These are phyloP conservation scores for Drymonia ruficornis DNA, from an alignment of 2,888 invertebrate genomes.

Conservation along the genomic window DNA sequence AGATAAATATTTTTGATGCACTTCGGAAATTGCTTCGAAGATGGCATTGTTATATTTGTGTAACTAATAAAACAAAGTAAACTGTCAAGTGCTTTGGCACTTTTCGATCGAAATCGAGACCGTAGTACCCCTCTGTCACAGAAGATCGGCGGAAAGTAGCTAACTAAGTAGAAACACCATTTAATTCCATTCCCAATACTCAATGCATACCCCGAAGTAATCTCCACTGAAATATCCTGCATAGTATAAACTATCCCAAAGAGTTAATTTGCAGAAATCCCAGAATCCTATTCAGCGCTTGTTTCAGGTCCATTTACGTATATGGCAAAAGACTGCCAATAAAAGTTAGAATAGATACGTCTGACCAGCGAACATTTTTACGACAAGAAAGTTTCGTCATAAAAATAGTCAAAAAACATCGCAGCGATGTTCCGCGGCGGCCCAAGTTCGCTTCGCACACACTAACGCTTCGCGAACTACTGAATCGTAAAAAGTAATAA, in stretches of 20 bases:
- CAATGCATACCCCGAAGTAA: too few relatives aligned
- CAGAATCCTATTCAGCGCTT: not conserved
- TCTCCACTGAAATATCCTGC: too few relatives aligned
- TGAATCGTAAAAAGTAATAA: conserved; percentile 34
- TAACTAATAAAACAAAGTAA: too few relatives aligned
- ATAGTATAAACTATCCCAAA: too few relatives aligned
- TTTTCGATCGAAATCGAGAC: too few relatives aligned
- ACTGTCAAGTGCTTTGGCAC: too few relatives aligned
- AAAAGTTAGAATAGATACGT: conserved; percentile 27
- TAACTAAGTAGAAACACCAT: too few relatives aligned
- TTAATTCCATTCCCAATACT: too few relatives aligned
- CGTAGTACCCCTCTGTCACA: too few relatives aligned
- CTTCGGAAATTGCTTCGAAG: not conserved
- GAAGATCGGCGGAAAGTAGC: too few relatives aligned
- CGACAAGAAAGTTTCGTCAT: conserved; percentile 35
- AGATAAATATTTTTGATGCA: not conserved
- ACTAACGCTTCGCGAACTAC: conserved; percentile 31
- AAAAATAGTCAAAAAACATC: conserved; percentile 35
- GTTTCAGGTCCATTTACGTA: conserved; percentile 10
- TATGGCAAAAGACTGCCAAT: conserved; percentile 11
- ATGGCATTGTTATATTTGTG: too few relatives aligned
- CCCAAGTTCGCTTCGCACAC: conserved; percentile 33
- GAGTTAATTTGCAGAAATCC: too few relatives aligned
- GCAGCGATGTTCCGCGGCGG: conserved; percentile 17
- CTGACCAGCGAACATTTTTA: conserved; percentile 34